Evolutionary conservation across 2,113 vertebrate genomes (phyloP).

Genomic region (Albula goreensis): DNA sequence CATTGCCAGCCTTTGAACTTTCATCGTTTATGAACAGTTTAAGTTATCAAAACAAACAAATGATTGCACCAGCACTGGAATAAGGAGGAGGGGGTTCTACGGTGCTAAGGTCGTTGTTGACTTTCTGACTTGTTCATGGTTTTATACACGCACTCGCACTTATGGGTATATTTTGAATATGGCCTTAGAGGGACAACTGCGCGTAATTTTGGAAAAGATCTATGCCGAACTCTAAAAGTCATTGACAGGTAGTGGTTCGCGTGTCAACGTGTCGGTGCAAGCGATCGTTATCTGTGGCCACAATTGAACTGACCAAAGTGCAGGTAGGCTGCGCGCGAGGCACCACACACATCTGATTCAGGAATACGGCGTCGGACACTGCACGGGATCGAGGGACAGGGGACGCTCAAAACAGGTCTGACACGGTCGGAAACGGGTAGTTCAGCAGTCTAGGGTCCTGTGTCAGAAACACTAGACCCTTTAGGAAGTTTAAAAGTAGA

Average conservation of each 20-base stretch:
- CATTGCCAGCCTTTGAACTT: too few species aligned
- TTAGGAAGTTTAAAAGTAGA: not conserved
- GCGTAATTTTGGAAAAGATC: not conserved
- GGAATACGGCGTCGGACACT: not conserved
- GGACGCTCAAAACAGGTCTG: not conserved
- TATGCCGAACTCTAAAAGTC: constrained; percentile 24
- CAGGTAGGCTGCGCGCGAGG: constrained; percentile 21
- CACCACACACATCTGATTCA: constrained; percentile 1
- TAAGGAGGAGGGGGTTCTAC: too few species aligned
- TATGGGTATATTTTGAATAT: too few species aligned
- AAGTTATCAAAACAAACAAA: too few species aligned
- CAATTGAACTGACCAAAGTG: constrained; percentile 64
- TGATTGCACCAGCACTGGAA: too few species aligned
- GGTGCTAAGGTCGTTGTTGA: too few species aligned
- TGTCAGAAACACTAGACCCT: not conserved
- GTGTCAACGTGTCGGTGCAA: constrained; percentile 47
- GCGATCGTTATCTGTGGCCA: constrained; percentile 63
- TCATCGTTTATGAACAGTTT: too few species aligned
- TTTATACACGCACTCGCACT: too few species aligned
- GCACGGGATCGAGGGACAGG: not conserved
- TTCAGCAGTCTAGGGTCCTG: too few species aligned
- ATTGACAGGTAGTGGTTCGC: constrained; percentile 20
- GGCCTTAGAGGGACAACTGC: not conserved
- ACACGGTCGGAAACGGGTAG: constrained; percentile 17
- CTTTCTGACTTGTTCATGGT: too few species aligned